phyloP scores from a whole-genome alignment of 2,888 invertebrate genomes.

The Polymixis flavicincta region DNA sequence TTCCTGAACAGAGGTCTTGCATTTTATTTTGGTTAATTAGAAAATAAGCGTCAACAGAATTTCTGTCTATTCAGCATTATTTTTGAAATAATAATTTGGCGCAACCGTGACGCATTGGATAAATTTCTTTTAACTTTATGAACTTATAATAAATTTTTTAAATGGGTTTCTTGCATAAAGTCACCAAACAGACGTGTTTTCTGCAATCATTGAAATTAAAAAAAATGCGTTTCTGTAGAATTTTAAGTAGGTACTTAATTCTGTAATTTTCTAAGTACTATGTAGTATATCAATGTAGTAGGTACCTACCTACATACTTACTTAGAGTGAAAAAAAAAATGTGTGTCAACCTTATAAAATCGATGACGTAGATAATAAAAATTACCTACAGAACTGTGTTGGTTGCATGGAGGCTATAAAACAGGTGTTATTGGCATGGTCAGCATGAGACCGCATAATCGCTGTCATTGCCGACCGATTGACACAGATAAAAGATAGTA shows the following conservation, averaged over 20 bases:
- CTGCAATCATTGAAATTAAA: not conserved
- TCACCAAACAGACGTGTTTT: not conserved
- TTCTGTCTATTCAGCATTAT: not conserved
- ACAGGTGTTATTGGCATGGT: slow-evolving; percentile 23
- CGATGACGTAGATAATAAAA: slow-evolving; percentile 3
- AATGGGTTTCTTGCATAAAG: not conserved
- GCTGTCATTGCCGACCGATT: slow-evolving; percentile 39
- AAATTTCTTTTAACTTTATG: too few relatives aligned
- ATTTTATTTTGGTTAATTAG: not conserved
- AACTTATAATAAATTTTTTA: too few relatives aligned
- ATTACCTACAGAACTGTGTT: not conserved
- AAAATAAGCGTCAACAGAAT: not conserved
- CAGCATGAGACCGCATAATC: slow-evolving; percentile 50
- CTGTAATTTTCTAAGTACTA: not conserved
- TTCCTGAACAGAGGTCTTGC: not conserved
- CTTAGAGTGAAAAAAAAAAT: not conserved
- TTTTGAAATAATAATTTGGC: not conserved
- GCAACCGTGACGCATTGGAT: too few relatives aligned
- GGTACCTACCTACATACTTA: too few relatives aligned
- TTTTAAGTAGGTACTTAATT: not conserved
- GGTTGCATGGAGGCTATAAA: slow-evolving; percentile 28
- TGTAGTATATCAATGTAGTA: too few relatives aligned
- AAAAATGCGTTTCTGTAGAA: not conserved
- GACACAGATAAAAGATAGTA: slow-evolving; percentile 40
- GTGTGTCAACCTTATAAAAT: not conserved